Evolutionary conservation across 1,140 invertebrate genomes (phyloP).

Genomic region (Tribolium madens): DNA sequence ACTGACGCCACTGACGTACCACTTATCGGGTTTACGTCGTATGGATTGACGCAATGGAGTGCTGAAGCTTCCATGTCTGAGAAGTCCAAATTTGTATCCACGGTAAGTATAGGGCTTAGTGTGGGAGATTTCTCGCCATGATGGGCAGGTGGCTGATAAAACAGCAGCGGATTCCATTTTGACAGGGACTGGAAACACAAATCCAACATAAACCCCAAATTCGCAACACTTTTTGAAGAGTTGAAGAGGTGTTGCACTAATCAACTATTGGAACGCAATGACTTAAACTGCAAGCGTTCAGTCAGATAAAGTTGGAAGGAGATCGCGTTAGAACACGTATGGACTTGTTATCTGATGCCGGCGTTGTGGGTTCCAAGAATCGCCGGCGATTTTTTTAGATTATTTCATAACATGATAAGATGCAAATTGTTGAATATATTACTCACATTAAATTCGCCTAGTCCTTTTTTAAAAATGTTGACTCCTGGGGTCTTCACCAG

Average conservation of each 20-base stretch:
- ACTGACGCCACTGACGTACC: not conserved
- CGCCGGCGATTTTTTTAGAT: too few species aligned
- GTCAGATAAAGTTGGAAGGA: not conserved
- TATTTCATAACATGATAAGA: too few species aligned
- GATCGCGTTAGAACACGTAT: not conserved
- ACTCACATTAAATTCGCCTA: conserved; percentile 59
- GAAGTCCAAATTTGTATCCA: conserved; percentile 46
- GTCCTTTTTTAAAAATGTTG: conserved; percentile 55
- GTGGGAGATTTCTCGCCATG: conserved; percentile 57
- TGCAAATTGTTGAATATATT: not conserved
- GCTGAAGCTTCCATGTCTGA: conserved; percentile 49
- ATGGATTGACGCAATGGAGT: conserved; percentile 51
- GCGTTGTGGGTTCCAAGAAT: not conserved
- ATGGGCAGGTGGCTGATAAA: conserved; percentile 50
- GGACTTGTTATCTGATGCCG: not conserved
- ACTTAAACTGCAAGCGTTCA: not conserved
- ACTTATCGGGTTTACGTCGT: conserved; percentile 51
- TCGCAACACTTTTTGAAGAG: not conserved
- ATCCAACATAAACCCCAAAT: conserved; percentile 10
- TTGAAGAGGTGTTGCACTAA: not conserved
- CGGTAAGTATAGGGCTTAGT: conserved; percentile 15
- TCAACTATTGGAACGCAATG: not conserved
- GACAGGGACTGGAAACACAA: conserved; percentile 53
- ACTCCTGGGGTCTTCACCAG: conserved; percentile 49
- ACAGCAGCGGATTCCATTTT: conserved; percentile 53